phyloP scores from a whole-genome alignment of 2,797 vertebrate species.

The Hydrocynus forskahlii region DNA sequence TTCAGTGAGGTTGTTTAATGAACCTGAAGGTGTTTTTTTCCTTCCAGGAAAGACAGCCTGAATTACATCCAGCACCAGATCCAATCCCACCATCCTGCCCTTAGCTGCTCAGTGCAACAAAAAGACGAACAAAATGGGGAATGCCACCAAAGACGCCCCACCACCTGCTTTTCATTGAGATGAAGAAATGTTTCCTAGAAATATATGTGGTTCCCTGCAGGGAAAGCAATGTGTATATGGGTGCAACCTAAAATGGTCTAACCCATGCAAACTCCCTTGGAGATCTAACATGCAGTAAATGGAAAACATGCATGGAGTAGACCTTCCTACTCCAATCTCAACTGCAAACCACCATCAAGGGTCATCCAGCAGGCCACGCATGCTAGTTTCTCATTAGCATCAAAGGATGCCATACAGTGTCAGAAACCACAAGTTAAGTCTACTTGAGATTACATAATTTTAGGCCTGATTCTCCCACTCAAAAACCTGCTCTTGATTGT shows the following conservation, averaged over 20 bases:
- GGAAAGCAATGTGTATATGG: background rate
- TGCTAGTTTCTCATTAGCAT: background rate
- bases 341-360: slow-evolving; percentile 1
- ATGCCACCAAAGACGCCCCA: background rate
- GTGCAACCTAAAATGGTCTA: background rate
- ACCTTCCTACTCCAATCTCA: slow-evolving; percentile 7
- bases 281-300: background rate
- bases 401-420: background rate
- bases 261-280: background rate
- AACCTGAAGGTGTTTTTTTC: background rate
- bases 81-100: background rate
- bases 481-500: no score
- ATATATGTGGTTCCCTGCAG: background rate
- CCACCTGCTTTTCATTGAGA: slow-evolving; percentile 17
- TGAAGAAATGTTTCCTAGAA: background rate
- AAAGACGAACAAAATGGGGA: background rate
- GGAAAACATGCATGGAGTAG: slow-evolving; percentile 4
- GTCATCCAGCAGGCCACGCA: background rate
- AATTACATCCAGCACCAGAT: background rate
- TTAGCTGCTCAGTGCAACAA: background rate
- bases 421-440: no score
- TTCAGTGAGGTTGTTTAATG: background rate
- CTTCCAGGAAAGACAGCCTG: background rate
- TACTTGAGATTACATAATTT: no score
- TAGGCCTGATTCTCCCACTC: no score